Base-by-base conservation (phyloP, 2,888 invertebrate species). In the Neoascia interrupta region DNA sequence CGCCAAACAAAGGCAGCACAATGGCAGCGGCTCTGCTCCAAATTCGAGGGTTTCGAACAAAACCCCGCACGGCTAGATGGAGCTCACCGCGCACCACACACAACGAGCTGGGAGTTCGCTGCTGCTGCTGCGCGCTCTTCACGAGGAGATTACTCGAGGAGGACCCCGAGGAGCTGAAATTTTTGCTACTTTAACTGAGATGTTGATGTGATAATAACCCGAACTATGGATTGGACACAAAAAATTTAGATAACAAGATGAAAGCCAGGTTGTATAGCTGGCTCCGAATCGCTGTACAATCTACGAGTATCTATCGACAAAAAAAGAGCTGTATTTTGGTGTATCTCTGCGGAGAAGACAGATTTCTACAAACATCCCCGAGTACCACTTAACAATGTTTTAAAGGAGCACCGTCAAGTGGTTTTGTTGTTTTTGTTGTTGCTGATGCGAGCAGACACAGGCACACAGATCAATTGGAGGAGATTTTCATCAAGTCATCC, bases 361-460 rank as follows among this genome's bases (percentile, higher is more conserved):
- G 79, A 79, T 79, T 79, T 79, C 79, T 73, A 79, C 79, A 79
- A 79, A 79, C 79, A 79, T 79, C 73, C 56, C 51, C 54, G 79
- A 79, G 79, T 73, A 73, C 66, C 79, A 79, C 79, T 79, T 79
- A 73, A 79, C 79, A 79, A 73, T 68, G 73, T 68, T 68, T 79
- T 56, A 41, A 79, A 79, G 73, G 73, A 79, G 79, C 79, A 54
- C 37, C 45, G 61, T 79, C 76, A 45, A 72, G 75, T 56, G 61
- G 61, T 39, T 58, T 18, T 10, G 26, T 41, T 51, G 49, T 31
- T 31, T 31, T 31, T 31, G n/a, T 21, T 61, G 28, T 36, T 36
- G 18, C 41, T 23, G 37, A 31, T 51, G 15, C 31, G 23, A 23
- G 28, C 31, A n/a, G 21, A 16, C 21, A 36, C 36, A 47, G 5